Conservation (phyloP, 1,140 invertebrate genomes). For the Drosophila kurseongensis region DNA sequence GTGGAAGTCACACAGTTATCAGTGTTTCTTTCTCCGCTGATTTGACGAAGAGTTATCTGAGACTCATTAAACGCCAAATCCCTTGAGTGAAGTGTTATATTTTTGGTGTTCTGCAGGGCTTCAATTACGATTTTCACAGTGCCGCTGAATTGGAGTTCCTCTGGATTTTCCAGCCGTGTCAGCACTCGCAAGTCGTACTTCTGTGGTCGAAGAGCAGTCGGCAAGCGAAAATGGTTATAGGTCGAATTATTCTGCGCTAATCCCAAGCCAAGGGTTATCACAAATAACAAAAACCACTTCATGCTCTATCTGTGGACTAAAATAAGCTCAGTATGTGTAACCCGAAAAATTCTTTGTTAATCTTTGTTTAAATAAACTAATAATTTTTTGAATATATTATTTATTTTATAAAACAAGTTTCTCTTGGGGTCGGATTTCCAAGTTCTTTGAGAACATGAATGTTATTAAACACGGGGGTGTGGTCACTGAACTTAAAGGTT, state of each 20-base stretch:
- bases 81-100: conserved; percentile 89
- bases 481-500: too few species aligned
- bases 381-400: too few species aligned
- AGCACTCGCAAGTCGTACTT: conserved; percentile 46
- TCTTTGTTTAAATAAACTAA: too few species aligned
- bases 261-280: conserved; percentile 14
- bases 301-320: conserved; percentile 81
- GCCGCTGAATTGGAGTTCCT: conserved; percentile 88
- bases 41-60: conserved; percentile 79
- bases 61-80: conserved; percentile 86
- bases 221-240: conserved; percentile 86
- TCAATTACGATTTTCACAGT: conserved; percentile 86
- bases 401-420: too few species aligned
- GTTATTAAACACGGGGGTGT: too few species aligned
- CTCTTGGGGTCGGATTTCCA: too few species aligned
- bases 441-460: too few species aligned
- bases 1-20: conserved; percentile 64
- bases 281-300: conserved; percentile 85
- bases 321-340: too few species aligned
- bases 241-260: conserved; percentile 6
- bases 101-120: conserved; percentile 86
- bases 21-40: conserved; percentile 28
- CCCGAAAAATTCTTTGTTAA: too few species aligned
- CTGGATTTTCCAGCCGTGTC: conserved; percentile 71
- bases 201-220: conserved; percentile 87